phyloP scores from a whole-genome alignment of 1,140 invertebrate species.

The Drosophila lacteicornis region DNA sequence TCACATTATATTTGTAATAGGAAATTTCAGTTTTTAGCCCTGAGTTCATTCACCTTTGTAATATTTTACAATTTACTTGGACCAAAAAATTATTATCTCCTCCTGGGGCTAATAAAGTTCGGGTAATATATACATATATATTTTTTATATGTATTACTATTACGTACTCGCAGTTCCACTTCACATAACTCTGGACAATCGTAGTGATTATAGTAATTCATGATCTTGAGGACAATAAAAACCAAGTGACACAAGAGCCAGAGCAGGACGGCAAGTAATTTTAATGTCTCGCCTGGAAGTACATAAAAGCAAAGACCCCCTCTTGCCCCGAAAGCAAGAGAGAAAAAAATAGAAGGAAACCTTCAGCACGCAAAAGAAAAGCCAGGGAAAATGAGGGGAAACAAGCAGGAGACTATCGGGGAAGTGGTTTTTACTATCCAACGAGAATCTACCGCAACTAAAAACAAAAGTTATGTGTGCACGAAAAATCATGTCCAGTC shows the following conservation, averaged over 20 bases:
- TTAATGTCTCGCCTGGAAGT: conserved; percentile 54
- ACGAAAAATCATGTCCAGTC: conserved; percentile 75
- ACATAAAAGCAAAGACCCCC: conserved; percentile 31
- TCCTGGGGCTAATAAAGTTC: conserved; percentile 3
- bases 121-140: background rate
- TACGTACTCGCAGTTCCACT: conserved; percentile 8
- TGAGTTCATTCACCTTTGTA: too few species aligned
- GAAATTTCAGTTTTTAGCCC: too few species aligned
- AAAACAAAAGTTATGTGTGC: conserved; percentile 74
- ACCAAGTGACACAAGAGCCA: conserved; percentile 19
- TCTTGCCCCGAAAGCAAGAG: background rate
- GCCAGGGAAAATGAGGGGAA: background rate
- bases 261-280: conserved; percentile 27
- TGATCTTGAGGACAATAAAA: conserved; percentile 44
- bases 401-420: conserved; percentile 31
- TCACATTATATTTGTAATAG: too few species aligned
- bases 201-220: conserved; percentile 49
- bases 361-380: conserved; percentile 38
- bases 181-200: conserved; percentile 35
- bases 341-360: background rate
- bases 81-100: background rate
- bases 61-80: too few species aligned
- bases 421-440: conserved; percentile 55
- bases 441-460: conserved; percentile 60
- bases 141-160: background rate